Evolutionary conservation across 2,797 vertebrate species (phyloP).

Genomic region (Enteromius trimaculatus): DNA sequence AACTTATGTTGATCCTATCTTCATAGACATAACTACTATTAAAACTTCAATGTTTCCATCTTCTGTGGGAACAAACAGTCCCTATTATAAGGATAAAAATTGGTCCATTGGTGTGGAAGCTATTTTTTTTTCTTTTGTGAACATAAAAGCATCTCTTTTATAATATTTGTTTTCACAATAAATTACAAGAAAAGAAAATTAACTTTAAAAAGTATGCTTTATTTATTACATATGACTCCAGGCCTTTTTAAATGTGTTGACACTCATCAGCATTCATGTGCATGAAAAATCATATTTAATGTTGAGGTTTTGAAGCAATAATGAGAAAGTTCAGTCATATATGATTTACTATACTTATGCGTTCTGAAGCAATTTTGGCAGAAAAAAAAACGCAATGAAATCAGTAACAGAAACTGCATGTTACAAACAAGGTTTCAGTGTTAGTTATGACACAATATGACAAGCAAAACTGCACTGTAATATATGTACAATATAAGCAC

Average conservation of each 20-base stretch:
- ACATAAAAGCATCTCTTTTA: background rate
- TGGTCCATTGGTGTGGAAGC: background rate
- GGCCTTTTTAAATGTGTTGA: conserved; percentile 40
- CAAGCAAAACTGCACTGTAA: background rate
- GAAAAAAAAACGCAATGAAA: background rate
- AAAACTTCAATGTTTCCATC: background rate
- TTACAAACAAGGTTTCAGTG: conserved; percentile 13
- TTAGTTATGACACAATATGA: conserved; percentile 5
- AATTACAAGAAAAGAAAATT: background rate
- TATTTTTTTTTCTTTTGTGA: too few relatives aligned
- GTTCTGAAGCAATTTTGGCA: conserved; percentile 5
- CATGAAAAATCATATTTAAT: conserved; percentile 37
- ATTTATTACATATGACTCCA: background rate
- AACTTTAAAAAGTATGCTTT: conserved; percentile 5
- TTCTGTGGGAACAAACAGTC: background rate
- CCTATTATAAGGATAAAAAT: too few relatives aligned
- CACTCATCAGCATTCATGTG: conserved; percentile 7
- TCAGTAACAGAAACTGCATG: background rate
- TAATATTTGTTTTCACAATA: background rate
- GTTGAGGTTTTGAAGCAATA: background rate
- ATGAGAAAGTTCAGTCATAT: conserved; percentile 23
- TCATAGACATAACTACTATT: too few relatives aligned
- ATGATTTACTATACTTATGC: conserved; percentile 5
- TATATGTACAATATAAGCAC: conserved; percentile 18
- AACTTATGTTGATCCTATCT: too few relatives aligned